phyloP scores from a whole-genome alignment of 2,888 invertebrate species.

The Aethes cnicana region DNA sequence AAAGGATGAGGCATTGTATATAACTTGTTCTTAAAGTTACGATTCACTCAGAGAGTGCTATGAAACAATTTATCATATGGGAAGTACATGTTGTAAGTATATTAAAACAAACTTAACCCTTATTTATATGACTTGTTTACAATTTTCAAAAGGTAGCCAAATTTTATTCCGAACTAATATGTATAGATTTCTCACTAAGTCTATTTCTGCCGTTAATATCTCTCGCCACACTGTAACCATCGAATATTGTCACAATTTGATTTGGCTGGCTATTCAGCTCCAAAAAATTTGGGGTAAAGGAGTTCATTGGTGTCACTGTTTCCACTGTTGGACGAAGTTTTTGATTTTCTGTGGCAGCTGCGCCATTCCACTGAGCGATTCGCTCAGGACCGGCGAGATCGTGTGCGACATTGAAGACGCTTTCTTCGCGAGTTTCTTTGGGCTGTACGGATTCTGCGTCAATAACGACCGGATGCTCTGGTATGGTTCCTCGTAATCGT shows the following conservation, averaged over 20 bases:
- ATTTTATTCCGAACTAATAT: slow-evolving; percentile 46
- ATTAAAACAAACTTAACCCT: no score
- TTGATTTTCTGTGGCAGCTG: slow-evolving; percentile 69
- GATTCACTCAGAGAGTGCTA: no score
- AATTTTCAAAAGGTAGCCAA: no score
- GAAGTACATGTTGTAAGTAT: no score
- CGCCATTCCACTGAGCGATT: slow-evolving; percentile 66
- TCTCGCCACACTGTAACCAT: slow-evolving; percentile 73
- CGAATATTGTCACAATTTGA: slow-evolving; percentile 64
- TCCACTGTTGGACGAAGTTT: slow-evolving; percentile 65
- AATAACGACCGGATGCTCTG: slow-evolving; percentile 50
- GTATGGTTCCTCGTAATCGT: slow-evolving; percentile 62
- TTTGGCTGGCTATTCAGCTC: slow-evolving; percentile 40
- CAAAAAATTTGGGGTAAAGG: slow-evolving; percentile 37
- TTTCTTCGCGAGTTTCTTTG: slow-evolving; percentile 60
- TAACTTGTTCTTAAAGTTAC: no score
- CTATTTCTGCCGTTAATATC: slow-evolving; percentile 70
- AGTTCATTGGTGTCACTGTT: slow-evolving; percentile 49
- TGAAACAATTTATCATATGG: no score
- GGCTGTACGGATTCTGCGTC: slow-evolving; percentile 53
- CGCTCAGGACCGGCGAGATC: slow-evolving; percentile 66
- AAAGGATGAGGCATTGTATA: no score
- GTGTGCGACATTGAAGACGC: slow-evolving; percentile 56
- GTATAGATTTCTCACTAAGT: slow-evolving; percentile 60
- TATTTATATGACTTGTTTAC: no score